Evolutionary conservation across 2,113 vertebrate species (phyloP).

Genomic region (Crypturellus undulatus): DNA sequence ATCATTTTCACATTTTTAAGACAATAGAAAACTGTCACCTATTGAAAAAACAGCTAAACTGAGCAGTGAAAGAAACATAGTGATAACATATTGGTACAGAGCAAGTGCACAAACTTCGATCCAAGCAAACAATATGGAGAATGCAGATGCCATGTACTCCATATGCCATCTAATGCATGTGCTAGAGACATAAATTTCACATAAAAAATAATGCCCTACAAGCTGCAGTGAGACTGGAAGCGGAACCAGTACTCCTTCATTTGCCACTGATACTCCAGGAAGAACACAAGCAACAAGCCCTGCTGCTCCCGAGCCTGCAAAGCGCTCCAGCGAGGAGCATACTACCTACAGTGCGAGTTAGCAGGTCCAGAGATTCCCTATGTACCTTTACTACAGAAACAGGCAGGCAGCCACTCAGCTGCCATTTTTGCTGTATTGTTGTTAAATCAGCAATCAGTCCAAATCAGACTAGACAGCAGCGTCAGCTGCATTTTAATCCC

Average conservation of each 20-base stretch:
- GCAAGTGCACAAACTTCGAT: not conserved
- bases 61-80: constrained; percentile 9
- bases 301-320: constrained; percentile 28
- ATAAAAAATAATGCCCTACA: constrained; percentile 39
- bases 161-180: constrained; percentile 4
- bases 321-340: not conserved
- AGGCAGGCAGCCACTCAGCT: not conserved
- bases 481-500: not conserved
- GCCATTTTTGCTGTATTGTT: constrained; percentile 5
- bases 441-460: constrained; percentile 30
- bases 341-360: not conserved
- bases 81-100: not conserved
- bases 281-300: constrained; percentile 7
- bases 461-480: constrained; percentile 5
- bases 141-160: not conserved
- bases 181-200: not conserved
- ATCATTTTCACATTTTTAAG: not conserved
- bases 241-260: not conserved
- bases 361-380: constrained; percentile 24
- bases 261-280: not conserved
- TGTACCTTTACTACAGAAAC: constrained; percentile 4
- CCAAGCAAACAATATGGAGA: not conserved
- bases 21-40: not conserved
- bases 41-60: not conserved
- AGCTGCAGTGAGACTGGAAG: not conserved